Percentiles rank a stretch among this genome's conserved stretches.
These are phyloP conservation scores for Keiferia lycopersicella DNA, from an alignment of 2,888 invertebrate species.

Conservation along the genomic window DNA sequence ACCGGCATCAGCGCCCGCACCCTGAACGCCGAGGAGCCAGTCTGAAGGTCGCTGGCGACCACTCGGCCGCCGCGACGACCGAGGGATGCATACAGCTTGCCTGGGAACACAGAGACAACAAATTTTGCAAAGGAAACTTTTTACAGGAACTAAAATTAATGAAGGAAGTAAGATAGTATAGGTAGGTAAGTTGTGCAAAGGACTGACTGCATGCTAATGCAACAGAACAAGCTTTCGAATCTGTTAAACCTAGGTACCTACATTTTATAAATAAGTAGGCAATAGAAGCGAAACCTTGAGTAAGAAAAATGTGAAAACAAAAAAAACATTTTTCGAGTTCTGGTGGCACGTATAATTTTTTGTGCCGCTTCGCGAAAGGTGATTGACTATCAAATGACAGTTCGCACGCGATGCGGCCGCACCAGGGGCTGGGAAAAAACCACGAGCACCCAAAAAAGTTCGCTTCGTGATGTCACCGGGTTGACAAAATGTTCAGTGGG, in stretches of 20 bases:
- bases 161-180: too few relatives aligned
- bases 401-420: conserved; percentile 22
- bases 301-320: neutral
- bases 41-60: conserved; percentile 93
- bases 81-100: conserved; percentile 94
- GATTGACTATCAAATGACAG: conserved; percentile 33
- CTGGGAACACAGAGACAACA: conserved; percentile 68
- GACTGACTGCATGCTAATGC: too few relatives aligned
- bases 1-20: conserved; percentile 96
- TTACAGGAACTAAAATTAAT: neutral
- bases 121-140: neutral
- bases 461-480: conserved; percentile 58
- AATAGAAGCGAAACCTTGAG: neutral
- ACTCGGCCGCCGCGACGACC: conserved; percentile 93
- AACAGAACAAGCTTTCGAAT: too few relatives aligned
- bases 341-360: conserved; percentile 5
- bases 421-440: conserved; percentile 34
- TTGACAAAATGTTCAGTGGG: conserved; percentile 70
- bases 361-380: conserved; percentile 21
- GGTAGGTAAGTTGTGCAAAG: too few relatives aligned
- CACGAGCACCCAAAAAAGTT: conserved; percentile 57
- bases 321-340: conserved; percentile 1
- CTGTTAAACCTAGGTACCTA: too few relatives aligned
- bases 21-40: conserved; percentile 94
- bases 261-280: too few relatives aligned